Conservation (phyloP, 2,797 vertebrate species). For the Mormyrops boulengeri region DNA sequence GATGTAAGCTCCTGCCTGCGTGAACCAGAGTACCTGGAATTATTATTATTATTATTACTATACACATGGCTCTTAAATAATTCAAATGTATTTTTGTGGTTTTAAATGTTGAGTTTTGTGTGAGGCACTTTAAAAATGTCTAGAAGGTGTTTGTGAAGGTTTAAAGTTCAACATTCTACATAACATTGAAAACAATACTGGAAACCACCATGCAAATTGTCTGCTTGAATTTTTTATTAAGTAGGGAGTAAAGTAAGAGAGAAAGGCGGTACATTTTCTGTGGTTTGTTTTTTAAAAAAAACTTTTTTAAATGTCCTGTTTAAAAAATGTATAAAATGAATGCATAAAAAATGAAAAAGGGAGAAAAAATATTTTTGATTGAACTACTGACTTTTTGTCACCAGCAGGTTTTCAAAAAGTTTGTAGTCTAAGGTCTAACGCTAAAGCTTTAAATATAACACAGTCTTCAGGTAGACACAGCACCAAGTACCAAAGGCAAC, state of each 20-base stretch:
- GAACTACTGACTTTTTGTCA: slow-evolving; percentile 40
- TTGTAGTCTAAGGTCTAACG: slow-evolving; percentile 26
- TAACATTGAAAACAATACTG: not conserved
- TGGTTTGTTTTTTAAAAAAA: slow-evolving; percentile 23
- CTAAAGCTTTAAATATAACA: slow-evolving; percentile 28
- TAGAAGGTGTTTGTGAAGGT: not conserved
- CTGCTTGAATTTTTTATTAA: slow-evolving; percentile 44
- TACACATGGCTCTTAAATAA: not conserved
- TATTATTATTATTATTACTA: not conserved
- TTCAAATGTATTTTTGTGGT: not conserved
- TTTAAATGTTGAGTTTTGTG: not conserved
- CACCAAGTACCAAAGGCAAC: slow-evolving; percentile 34
- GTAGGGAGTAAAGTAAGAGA: slow-evolving; percentile 33
- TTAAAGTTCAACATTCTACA: not conserved
- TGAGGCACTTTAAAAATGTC: not conserved
- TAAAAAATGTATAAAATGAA: slow-evolving; percentile 38
- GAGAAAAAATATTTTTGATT: slow-evolving; percentile 44
- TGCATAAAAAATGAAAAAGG: slow-evolving; percentile 40
- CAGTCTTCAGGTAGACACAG: slow-evolving; percentile 35
- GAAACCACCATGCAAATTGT: slow-evolving; percentile 9
- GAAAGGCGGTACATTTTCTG: slow-evolving; percentile 9
- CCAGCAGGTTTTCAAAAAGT: slow-evolving; percentile 25
- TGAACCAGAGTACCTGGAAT: not conserved
- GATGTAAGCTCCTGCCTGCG: not conserved
- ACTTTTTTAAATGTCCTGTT: slow-evolving; percentile 28